phyloP scores from a whole-genome alignment of 2,888 invertebrate species.

The Noctua fimbriata region DNA sequence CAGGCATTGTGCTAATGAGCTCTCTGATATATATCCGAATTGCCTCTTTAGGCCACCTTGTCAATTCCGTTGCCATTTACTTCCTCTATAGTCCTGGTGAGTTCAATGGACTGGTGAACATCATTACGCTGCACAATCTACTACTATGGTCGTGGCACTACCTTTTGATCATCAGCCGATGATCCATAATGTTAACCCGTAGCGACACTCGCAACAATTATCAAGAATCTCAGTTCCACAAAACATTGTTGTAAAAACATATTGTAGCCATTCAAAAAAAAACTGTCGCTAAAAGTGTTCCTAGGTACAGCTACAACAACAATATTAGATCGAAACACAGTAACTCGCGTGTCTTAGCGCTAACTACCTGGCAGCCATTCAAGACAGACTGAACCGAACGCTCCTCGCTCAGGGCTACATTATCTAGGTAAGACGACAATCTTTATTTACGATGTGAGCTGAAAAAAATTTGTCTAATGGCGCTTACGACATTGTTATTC shows the following conservation, averaged over 20 bases:
- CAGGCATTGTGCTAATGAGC: neutral
- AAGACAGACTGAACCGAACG: slow-evolving; percentile 38
- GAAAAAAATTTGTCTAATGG: slow-evolving; percentile 21
- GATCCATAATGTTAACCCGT: neutral
- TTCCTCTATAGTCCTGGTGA: neutral
- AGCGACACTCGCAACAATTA: neutral
- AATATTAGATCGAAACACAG: slow-evolving; percentile 41
- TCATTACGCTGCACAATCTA: neutral
- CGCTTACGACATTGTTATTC: neutral
- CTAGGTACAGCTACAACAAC: slow-evolving; percentile 9
- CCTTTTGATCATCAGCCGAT: neutral
- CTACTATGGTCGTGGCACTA: neutral
- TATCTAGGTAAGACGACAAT: slow-evolving; percentile 45
- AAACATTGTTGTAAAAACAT: neutral
- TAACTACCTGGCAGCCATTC: slow-evolving; percentile 59
- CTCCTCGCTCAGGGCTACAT: slow-evolving; percentile 48
- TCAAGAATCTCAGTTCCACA: neutral
- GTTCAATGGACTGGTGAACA: neutral
- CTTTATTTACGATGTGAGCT: slow-evolving; percentile 46
- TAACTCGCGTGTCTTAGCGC: slow-evolving; percentile 33
- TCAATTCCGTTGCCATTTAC: neutral
- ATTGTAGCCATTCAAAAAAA: neutral
- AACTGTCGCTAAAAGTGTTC: slow-evolving; percentile 10
- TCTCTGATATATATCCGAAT: neutral
- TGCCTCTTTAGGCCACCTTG: neutral